Conservation (phyloP, 2,113 vertebrate species). For the Xenotilapia flavipinnis region DNA sequence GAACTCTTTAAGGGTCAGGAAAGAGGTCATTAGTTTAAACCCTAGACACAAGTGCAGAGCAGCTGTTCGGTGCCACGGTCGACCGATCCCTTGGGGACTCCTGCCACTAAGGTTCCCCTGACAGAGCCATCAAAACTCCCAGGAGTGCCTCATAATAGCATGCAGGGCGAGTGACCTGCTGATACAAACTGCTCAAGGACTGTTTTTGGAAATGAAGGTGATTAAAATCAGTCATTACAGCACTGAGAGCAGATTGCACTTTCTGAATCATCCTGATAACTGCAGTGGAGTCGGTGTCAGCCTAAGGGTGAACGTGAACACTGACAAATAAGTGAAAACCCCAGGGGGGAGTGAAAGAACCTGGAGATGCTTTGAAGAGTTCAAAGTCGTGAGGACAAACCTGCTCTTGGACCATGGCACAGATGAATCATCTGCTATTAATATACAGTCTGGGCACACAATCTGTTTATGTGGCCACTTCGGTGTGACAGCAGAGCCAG, state of each 20-base stretch:
- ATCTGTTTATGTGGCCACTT: neutral
- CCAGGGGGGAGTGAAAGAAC: neutral
- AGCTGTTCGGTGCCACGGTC: neutral
- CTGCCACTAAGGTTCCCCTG: neutral
- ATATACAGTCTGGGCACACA: neutral
- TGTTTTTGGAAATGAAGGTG: conserved; percentile 23
- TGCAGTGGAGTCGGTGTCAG: conserved; percentile 20
- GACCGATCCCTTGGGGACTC: neutral
- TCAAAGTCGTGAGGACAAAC: conserved; percentile 30
- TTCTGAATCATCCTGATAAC: conserved; percentile 40
- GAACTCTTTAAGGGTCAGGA: neutral
- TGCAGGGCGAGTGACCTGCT: neutral
- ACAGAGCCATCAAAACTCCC: conserved; percentile 3
- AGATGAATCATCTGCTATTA: conserved; percentile 17
- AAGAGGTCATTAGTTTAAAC: neutral
- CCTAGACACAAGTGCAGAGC: neutral
- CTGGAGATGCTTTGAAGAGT: neutral
- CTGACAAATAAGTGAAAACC: conserved; percentile 10
- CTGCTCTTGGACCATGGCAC: neutral
- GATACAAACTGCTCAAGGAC: conserved; percentile 26
- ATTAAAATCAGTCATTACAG: conserved; percentile 42
- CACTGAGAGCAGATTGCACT: conserved; percentile 21
- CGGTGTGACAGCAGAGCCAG: neutral
- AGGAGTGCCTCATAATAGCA: neutral
- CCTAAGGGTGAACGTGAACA: conserved; percentile 21